Base-by-base conservation (phyloP, 2,888 invertebrate genomes). In the Papilio protenor region DNA sequence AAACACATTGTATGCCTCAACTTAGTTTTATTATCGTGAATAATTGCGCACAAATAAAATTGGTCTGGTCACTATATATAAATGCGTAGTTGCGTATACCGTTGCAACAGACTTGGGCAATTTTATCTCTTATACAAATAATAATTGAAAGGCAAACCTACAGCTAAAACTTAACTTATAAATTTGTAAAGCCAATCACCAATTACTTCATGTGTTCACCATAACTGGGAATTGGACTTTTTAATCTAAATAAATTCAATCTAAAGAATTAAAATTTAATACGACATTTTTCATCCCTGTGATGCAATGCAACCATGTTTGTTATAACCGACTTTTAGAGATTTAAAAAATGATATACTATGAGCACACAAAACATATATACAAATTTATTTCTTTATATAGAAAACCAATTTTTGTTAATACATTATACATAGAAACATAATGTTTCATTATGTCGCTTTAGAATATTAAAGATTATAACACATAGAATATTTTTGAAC, bases 1-100 rank as follows among this genome's bases (percentile, higher is more conserved):
- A 86, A 87, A 83, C 79, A 83, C 85, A 76, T 45, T 75, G 79
- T 80, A 79, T 84, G 83, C 89, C 87, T 88, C 86, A 83, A 90
- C 87, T 90, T 91, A 90, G 89, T 90, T 84, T 88, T 90, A 90
- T 90, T 92, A 88, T 89, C 86, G 81, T 89, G 85, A 87, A 90
- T 91, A 90, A 89, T 89, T 89, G 90, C 90, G 88, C 90, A 90
- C 86, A 90, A 91, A 92, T 89, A 82, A 89, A 88, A 86, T 87
- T 85, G 87, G 88, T 90, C 90, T 91, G 90, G 92, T 92, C 92
- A 90, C 89, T 90, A 90, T 85, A 83, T 89, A 89, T 90, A 91
- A 92, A 93, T 91, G 91, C 91, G 91, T 85, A 89, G 84, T 85
- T 88, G 86, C 83, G 86, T 86, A 84, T 85, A 86, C 85, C 87